Conservation (phyloP, 2,113 vertebrate genomes). For the Oxyruncus cristatus region DNA sequence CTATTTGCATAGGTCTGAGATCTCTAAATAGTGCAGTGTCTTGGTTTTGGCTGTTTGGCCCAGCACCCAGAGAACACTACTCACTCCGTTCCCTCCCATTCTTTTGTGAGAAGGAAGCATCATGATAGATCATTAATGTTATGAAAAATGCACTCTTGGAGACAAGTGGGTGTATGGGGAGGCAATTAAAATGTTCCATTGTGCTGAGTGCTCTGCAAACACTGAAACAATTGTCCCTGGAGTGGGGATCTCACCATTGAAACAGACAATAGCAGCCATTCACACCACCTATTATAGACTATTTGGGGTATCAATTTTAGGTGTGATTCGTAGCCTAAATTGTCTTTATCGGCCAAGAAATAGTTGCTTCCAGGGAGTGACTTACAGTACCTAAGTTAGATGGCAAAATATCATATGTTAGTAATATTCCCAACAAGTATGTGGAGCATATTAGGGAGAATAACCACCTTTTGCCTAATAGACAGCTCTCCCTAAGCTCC, state of each 20-base stretch:
- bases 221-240: slow-evolving; percentile 20
- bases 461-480: background rate
- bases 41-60: background rate
- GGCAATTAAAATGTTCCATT: slow-evolving; percentile 48
- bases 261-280: slow-evolving; percentile 27
- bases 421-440: background rate
- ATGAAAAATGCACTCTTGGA: background rate
- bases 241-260: background rate
- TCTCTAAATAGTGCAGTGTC: background rate
- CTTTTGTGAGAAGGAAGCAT: background rate
- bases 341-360: background rate
- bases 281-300: slow-evolving; percentile 8
- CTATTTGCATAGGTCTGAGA: background rate
- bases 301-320: slow-evolving; percentile 5
- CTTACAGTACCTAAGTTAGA: slow-evolving; percentile 25
- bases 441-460: background rate
- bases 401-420: background rate
- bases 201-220: background rate
- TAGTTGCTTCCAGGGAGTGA: slow-evolving; percentile 4
- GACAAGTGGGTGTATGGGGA: background rate
- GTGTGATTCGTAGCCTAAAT: slow-evolving; percentile 11
- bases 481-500: background rate
- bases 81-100: background rate
- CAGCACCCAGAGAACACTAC: background rate
- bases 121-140: background rate